Evolutionary conservation across 2,888 invertebrate species (phyloP).

Genomic region (Drosophila ustulata): DNA sequence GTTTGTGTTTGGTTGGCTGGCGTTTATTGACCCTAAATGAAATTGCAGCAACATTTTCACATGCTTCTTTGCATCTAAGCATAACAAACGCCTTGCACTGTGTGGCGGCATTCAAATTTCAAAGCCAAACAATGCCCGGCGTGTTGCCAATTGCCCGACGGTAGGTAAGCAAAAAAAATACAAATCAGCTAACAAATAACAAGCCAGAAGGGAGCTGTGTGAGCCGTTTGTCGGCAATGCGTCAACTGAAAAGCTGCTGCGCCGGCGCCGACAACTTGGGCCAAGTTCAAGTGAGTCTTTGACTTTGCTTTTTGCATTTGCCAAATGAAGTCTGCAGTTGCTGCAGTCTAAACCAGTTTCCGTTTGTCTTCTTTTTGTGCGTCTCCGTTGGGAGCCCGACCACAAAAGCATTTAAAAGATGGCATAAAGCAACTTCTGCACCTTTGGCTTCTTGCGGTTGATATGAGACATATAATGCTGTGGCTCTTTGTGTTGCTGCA

Average conservation of each 20-base stretch:
- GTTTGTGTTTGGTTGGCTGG: conserved; percentile 51
- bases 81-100: conserved; percentile 60
- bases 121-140: conserved; percentile 53
- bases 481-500: conserved; percentile 32
- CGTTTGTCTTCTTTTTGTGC: conserved; percentile 1
- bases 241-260: conserved; percentile 25
- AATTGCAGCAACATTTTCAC: conserved; percentile 53
- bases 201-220: conserved; percentile 1
- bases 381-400: conserved; percentile 43
- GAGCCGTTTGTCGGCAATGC: not conserved
- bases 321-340: conserved; percentile 23
- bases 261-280: conserved; percentile 52
- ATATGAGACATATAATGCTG: conserved; percentile 36
- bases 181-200: conserved; percentile 56
- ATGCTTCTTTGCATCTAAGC: conserved; percentile 37
- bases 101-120: conserved; percentile 63
- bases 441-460: conserved; percentile 53
- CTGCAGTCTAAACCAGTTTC: conserved; percentile 68
- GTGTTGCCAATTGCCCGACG: conserved; percentile 15
- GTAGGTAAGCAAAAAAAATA: conserved; percentile 11
- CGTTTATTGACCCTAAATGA: conserved; percentile 81
- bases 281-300: conserved; percentile 72
- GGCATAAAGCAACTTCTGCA: conserved; percentile 45
- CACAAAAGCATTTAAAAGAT: conserved; percentile 69
- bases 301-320: conserved; percentile 26